Evolutionary conservation across 2,797 vertebrate genomes (phyloP), one percentile per base, ranked within the genome.

Genomic region (Rachycentron canadum): DNA sequence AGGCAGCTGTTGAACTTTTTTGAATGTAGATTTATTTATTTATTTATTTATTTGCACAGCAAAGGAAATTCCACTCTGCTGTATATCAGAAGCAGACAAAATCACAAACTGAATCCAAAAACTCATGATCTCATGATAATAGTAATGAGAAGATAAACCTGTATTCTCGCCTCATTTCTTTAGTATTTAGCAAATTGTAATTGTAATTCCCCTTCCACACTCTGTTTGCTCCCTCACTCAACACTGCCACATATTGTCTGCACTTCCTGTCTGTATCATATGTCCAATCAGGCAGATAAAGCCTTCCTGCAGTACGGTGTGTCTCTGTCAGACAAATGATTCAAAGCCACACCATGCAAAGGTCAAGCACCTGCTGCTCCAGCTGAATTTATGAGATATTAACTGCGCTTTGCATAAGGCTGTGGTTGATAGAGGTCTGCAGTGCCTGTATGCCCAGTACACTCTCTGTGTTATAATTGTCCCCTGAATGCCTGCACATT

Each of bases 361-460:
- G 36, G 67, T 73, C 47, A 41, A 4, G 45, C 74, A 72, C 47
- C 57, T 56, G 70, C 41, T 57, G 41, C 25, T 70, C 50, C 61
- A 49, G 21, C 25, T 13, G 49, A 41, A 11, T 56, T 34, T 73
- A 58, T 64, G 72, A 70, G 50, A 16, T 32, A 76, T 77, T 50
- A 59, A 60, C 21, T 16, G 0, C 0, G 41, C 56, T 91, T 91
- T 91, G 89, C 84, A 89, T 91, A 53, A 25, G 14, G 8, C 57
- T 62, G 56, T 12, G n/a, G 59, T 73, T 28, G 47, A 12, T 12
- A 52, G 50, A 58, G 36, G 12, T 56, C 28, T 21, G 28, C n/a
- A 32, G 45, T 4, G 3, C 13, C 40, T n/a, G 17, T 69, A 13
- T 49, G 8, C n/a, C 17, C 13, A 47, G n/a, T 6, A 32, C 6